phyloP scores from a whole-genome alignment of 2,113 vertebrate genomes.

The Hymenochirus boettgeri region DNA sequence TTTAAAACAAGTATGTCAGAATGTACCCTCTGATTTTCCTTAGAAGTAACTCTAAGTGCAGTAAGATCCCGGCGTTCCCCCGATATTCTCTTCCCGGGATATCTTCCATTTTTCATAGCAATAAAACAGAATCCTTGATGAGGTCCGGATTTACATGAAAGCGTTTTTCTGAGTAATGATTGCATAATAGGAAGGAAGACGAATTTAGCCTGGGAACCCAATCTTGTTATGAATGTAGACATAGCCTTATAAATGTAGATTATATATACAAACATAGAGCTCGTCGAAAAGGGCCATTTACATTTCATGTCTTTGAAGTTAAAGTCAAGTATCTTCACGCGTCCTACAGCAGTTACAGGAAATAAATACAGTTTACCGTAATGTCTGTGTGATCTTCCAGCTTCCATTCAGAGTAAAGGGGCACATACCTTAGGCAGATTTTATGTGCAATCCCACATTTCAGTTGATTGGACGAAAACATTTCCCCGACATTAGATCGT shows the following conservation, averaged over 20 bases:
- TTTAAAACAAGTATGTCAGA: no score
- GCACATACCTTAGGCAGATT: no score
- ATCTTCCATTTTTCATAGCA: conserved; percentile 32
- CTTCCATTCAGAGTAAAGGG: no score
- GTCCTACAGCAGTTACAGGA: no score
- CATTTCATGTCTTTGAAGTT: conserved; percentile 15
- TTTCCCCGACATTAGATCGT: no score
- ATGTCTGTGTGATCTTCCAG: no score
- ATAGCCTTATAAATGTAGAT: conserved; percentile 8
- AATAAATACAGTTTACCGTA: no score
- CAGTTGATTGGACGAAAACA: no score
- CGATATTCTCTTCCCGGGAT: conserved; percentile 10
- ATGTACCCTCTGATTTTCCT: no score
- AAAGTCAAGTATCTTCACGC: neutral
- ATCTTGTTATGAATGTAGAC: conserved; percentile 23
- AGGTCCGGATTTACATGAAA: conserved; percentile 33
- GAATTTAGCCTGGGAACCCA: conserved; percentile 33
- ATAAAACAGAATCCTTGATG: conserved; percentile 39
- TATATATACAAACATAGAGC: conserved; percentile 11
- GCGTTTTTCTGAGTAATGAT: conserved; percentile 6
- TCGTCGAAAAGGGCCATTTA: conserved; percentile 13
- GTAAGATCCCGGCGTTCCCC: neutral
- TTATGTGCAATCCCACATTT: no score
- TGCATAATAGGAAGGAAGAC: conserved; percentile 31
- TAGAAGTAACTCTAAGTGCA: neutral